Evolutionary conservation across 2,113 vertebrate species (phyloP).

Genomic region (Stercorarius parasiticus): DNA sequence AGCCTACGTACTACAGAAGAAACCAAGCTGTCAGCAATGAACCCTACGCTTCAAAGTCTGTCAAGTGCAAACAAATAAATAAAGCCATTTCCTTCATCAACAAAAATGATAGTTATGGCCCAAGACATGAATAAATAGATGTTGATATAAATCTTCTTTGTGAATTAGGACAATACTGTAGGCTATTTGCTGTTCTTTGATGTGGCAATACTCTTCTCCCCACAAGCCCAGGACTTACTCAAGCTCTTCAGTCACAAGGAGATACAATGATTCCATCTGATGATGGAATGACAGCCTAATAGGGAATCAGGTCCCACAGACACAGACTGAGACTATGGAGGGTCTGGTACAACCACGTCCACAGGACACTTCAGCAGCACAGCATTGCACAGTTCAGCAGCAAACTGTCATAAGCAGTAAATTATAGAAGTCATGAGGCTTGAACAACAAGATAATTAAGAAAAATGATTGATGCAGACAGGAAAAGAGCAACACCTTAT

Average conservation of each 20-base stretch:
- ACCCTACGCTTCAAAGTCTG: not conserved
- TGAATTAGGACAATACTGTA: not conserved
- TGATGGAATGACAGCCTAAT: not conserved
- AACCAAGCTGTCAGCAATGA: not conserved
- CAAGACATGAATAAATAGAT: not conserved
- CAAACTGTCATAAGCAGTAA: not conserved
- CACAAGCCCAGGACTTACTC: not conserved
- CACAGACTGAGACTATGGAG: rapidly evolving
- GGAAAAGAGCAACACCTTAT: not conserved
- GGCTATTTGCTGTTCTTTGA: not conserved
- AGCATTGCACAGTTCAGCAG: not conserved
- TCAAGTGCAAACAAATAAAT: not conserved
- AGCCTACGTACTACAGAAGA: not conserved
- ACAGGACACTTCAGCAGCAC: not conserved
- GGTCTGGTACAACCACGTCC: not conserved
- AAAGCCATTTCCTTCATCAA: not conserved
- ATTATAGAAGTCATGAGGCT: not conserved
- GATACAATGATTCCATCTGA: not conserved
- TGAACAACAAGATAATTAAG: not conserved
- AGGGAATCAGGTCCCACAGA: not conserved
- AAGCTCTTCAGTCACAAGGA: not conserved
- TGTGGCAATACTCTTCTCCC: not conserved
- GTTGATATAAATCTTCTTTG: not conserved
- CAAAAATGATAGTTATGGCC: not conserved
- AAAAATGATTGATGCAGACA: not conserved